Conservation (phyloP, 1,140 invertebrate species). For the Drosophila miranda region DNA sequence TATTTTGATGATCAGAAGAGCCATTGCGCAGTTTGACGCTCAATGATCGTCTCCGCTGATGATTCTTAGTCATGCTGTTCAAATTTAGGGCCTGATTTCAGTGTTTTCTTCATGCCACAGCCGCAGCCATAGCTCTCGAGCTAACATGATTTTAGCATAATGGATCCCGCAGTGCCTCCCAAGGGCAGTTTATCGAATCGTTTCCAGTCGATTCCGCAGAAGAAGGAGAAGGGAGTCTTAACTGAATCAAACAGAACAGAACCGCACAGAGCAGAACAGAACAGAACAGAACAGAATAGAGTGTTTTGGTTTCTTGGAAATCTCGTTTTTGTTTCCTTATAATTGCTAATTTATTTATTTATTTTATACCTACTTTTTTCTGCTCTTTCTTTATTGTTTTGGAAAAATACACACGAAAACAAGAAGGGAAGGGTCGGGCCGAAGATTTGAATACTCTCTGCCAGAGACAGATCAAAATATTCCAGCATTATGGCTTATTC, state of each 20-base stretch:
- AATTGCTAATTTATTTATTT: constrained; percentile 77
- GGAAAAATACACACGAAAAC: constrained; percentile 35
- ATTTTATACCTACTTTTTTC: constrained; percentile 53
- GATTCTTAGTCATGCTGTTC: constrained; percentile 29
- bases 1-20: not conserved
- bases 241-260: constrained; percentile 10
- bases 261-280: not conserved
- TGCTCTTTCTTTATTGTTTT: constrained; percentile 62
- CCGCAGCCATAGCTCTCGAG: not conserved
- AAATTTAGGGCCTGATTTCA: constrained; percentile 48
- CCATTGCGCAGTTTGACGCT: constrained; percentile 3
- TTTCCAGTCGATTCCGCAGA: not conserved
- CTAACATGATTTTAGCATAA: constrained; percentile 39
- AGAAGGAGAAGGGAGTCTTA: constrained; percentile 12
- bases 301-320: constrained; percentile 53
- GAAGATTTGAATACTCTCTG: too few relatives aligned
- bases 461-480: too few relatives aligned
- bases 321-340: constrained; percentile 64
- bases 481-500: too few relatives aligned
- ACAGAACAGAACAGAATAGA: constrained; percentile 19
- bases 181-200: constrained; percentile 11
- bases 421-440: too few relatives aligned
- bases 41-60: constrained; percentile 27
- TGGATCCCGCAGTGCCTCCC: constrained; percentile 10
- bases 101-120: constrained; percentile 4